Percentiles rank a stretch among this genome's conserved stretches.
These are phyloP conservation scores for Caradrina clavipalpis DNA, from an alignment of 2,888 invertebrate genomes.

Conservation along the genomic window DNA sequence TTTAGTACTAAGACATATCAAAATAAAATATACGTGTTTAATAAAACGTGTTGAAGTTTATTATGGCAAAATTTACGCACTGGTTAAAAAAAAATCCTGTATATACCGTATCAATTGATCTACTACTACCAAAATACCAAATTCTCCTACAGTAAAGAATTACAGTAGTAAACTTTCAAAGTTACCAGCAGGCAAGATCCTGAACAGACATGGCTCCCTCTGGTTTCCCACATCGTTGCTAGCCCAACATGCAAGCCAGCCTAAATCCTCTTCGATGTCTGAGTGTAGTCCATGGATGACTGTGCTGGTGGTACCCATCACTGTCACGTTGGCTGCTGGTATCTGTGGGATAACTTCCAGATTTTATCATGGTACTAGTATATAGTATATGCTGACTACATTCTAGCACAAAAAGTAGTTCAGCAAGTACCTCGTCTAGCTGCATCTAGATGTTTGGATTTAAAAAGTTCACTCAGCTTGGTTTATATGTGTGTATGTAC, in stretches of 20 bases:
- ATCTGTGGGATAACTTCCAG: slow-evolving; percentile 73
- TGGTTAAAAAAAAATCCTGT: no score
- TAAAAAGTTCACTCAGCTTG: no score
- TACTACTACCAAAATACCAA: background rate
- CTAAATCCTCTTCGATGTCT: slow-evolving; percentile 92
- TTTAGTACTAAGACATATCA: no score
- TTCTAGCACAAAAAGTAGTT: no score
- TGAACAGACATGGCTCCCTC: slow-evolving; percentile 95
- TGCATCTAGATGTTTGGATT: no score
- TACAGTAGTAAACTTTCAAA: background rate
- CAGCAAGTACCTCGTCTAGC: no score
- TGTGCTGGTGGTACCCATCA: slow-evolving; percentile 90
- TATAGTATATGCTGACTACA: background rate
- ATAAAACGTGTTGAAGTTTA: no score
- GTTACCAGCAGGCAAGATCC: slow-evolving; percentile 95
- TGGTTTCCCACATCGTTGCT: slow-evolving; percentile 96
- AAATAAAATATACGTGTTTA: no score
- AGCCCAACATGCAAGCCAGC: slow-evolving; percentile 97
- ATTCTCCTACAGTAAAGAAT: background rate
- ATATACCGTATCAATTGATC: background rate
- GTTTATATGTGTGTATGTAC: no score
- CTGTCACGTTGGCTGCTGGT: slow-evolving; percentile 89
- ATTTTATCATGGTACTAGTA: background rate
- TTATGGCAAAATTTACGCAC: no score
- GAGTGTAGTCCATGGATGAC: slow-evolving; percentile 91